Base-by-base conservation (phyloP, 2,888 invertebrate species). In the Cancer borealis region DNA sequence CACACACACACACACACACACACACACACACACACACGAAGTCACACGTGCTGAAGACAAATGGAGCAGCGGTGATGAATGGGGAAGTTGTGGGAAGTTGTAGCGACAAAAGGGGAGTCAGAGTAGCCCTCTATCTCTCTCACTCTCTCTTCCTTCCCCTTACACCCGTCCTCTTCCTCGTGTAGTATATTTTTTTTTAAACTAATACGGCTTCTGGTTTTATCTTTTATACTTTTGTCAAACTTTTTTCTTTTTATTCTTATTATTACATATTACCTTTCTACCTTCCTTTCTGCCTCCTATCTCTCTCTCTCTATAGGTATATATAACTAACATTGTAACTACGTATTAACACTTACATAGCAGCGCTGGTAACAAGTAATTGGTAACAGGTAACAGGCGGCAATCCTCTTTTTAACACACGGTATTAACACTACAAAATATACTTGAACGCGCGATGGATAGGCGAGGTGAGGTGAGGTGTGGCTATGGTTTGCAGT, bases 1-100 rank as follows among this genome's bases (percentile, higher is more conserved):
- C 79, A 79, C 79, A 79, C 54, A 54, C 79, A 79, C 79, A 79
- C 79, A 79, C 79, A 79, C 79, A 73, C 79, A 79, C 79, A 79
- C 79, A 66, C 66, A 79, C 79, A 79, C 79, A 79, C 79, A 79
- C 79, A 79, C 26, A 79, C 79, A 79, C 12, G 2, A 10, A 79
- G 30, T 30, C 79, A 79, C 73, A 79, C 79, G 79, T 79, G 79
- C 79, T 12, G 26, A 30, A 79, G 79, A 79, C 79, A 79, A 79
- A 79, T 30, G 79, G 30, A 30, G 79, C 79, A 26, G 30, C 79
- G 30, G 79, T 79, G 79, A 79, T 79, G 79, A 79, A 79, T 79
- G 79, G 30, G 30, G 26, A 30, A 79, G 79, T 79, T 79, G 79
- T 30, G 79, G 79, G 79, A 79, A 79, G 79, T 79, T 79, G 79